A percentile compares a stretch with the other conserved stretches of the same genome.
phyloP scores from a whole-genome alignment of 2,113 vertebrate species.

The Callionymus lyra region DNA sequence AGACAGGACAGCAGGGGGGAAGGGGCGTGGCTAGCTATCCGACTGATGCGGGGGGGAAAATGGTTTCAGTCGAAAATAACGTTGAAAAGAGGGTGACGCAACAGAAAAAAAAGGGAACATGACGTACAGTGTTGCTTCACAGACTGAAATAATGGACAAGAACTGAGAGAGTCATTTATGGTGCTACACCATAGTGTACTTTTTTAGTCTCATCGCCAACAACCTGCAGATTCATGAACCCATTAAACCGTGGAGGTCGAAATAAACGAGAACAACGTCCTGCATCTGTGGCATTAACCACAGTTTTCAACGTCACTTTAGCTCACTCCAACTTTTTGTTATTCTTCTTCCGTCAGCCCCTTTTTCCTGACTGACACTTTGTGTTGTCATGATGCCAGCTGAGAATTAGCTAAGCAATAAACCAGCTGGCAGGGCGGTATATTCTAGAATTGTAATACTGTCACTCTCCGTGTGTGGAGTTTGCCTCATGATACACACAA shows the following conservation, averaged over 20 bases:
- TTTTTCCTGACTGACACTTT: slow-evolving; percentile 16
- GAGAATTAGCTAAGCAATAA: slow-evolving; percentile 33
- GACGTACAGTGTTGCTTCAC: background rate
- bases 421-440: slow-evolving; percentile 32
- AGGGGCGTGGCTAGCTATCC: too few relatives aligned
- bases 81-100: slow-evolving; percentile 2
- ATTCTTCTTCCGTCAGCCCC: slow-evolving; percentile 7
- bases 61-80: slow-evolving; percentile 3
- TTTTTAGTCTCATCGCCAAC: slow-evolving; percentile 68
- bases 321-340: slow-evolving; percentile 3
- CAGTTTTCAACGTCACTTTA: slow-evolving; percentile 16
- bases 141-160: slow-evolving; percentile 6
- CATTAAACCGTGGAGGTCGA: slow-evolving; percentile 54
- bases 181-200: slow-evolving; percentile 49
- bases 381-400: slow-evolving; percentile 38
- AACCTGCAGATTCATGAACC: slow-evolving; percentile 54
- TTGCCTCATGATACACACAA: slow-evolving; percentile 34
- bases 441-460: slow-evolving; percentile 17
- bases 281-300: slow-evolving; percentile 42
- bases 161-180: slow-evolving; percentile 56
- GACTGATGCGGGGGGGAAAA: too few relatives aligned
- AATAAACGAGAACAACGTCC: slow-evolving; percentile 58
- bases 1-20: slow-evolving; percentile 4
- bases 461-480: slow-evolving; percentile 20
- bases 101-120: slow-evolving; percentile 2